Evolutionary conservation across 2,113 vertebrate genomes (phyloP), one percentile per base, ranked within the genome.

Genomic region (Falcunculus frontatus): DNA sequence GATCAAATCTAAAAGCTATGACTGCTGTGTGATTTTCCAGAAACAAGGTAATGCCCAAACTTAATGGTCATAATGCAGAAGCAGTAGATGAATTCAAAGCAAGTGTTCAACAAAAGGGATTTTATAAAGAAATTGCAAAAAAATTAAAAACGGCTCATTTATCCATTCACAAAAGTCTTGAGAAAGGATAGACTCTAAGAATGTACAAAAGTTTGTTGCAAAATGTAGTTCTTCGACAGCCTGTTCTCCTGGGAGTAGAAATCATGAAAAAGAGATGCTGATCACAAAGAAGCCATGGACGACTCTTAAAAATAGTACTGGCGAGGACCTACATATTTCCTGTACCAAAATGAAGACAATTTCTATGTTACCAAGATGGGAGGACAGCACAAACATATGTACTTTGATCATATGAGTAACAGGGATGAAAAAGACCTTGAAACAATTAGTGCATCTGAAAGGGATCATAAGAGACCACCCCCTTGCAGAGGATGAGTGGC

Each of bases 381-480:
- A 95, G 4, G 64, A 65, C 47, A 87, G 39, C 35, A 90, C 39
- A 93, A 93, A 90, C 59, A 63, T 33, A 72, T 77, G 56, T 64
- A 87, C 60, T 95, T 95, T 89, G 80, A 93, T 95, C 84, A 53
- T 87, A 37, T 42, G 22, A 78, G 18, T 13, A 23, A 1, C 4
- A 74, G 3, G 32, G 52, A 67, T 62, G 39, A 56, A 87, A 81
- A 70, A 74, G 70, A 69, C 74, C 85, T 96, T 94, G 82, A 92
- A 95, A 85, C 5, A 69, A 41, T 95, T 83, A 88, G 42, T 76
- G 25, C 70, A 49, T 77, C 63, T 86, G 94, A 94, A 94, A 92
- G 8, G 35, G 13, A 93, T 91, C 69, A 44, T 72, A 25, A 59
- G 10, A 82, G 85, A 90, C 80, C 86, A 90, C 72, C 64, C 57